Percentiles rank a stretch among this genome's conserved stretches.
Evolutionary conservation across 53 echinoderm and acorn worm species (phyloP).

Genomic region (Paracentrotus lividus): DNA sequence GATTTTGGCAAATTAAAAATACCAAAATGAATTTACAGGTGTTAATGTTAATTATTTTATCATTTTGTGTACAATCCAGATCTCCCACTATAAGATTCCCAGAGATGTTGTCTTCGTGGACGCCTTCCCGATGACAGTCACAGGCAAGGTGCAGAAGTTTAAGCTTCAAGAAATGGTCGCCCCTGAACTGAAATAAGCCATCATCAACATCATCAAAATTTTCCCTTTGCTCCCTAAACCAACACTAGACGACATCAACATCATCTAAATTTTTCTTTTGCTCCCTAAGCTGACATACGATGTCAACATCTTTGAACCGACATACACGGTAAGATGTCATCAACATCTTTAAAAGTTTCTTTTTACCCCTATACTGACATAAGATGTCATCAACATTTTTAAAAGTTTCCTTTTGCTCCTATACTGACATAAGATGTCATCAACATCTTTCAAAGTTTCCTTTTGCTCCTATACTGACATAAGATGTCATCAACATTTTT

Average conservation of each 20-base stretch:
- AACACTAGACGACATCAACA: no score
- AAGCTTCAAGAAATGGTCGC: conserved; percentile 68
- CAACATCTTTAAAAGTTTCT: no score
- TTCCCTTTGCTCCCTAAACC: no score
- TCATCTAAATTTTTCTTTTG: no score
- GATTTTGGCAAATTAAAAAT: no score
- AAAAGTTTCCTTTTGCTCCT: not conserved
- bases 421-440: not conserved
- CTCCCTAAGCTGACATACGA: no score
- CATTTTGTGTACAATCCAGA: conserved; percentile 59
- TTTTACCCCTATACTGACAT: no score
- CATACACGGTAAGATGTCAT: no score
- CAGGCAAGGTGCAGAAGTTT: conserved; percentile 88
- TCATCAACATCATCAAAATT: no score
- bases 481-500: not conserved
- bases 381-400: no score
- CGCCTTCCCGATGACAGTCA: conserved; percentile 85
- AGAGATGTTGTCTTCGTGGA: conserved; percentile 72
- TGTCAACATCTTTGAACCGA: no score
- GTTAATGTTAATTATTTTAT: not conserved
- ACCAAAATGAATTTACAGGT: no score
- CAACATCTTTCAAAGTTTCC: not conserved
- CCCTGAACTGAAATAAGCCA: conserved; percentile 24
- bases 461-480: not conserved
- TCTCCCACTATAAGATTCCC: conserved; percentile 86